phyloP scores from a whole-genome alignment of 2,888 invertebrate genomes.

The Lochmaea capreae region DNA sequence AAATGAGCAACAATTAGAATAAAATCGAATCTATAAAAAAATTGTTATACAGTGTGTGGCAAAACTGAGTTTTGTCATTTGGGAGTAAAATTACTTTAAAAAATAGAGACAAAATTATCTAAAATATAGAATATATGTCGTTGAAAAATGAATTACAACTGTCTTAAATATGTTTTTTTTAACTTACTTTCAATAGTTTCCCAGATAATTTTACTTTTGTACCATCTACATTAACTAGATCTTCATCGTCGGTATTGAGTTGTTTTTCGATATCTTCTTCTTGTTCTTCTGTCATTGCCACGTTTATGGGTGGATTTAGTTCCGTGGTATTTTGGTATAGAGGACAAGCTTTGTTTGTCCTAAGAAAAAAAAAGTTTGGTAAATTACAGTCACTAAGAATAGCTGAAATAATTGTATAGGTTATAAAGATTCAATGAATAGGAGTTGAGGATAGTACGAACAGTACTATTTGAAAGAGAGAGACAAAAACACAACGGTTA shows the following conservation, averaged over 20 bases:
- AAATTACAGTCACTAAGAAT: neutral
- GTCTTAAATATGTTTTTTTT: too few species aligned
- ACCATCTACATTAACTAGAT: slow-evolving; percentile 92
- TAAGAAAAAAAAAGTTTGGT: slow-evolving; percentile 38
- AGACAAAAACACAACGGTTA: too few species aligned
- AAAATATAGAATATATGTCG: too few species aligned
- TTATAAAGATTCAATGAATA: too few species aligned
- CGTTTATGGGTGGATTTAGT: slow-evolving; percentile 69
- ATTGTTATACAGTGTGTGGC: neutral
- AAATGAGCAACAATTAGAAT: slow-evolving; percentile 4
- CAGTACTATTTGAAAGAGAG: too few species aligned
- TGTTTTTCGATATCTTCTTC: slow-evolving; percentile 84
- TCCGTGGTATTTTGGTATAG: slow-evolving; percentile 81
- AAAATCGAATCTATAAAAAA: slow-evolving; percentile 22
- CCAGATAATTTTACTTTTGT: slow-evolving; percentile 93
- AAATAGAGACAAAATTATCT: too few species aligned
- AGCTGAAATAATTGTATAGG: too few species aligned
- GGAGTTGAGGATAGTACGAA: too few species aligned
- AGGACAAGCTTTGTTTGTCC: slow-evolving; percentile 98
- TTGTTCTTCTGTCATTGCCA: slow-evolving; percentile 83
- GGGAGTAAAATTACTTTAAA: too few species aligned
- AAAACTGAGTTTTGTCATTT: too few species aligned
- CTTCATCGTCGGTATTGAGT: slow-evolving; percentile 83
- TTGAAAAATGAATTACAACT: too few species aligned
- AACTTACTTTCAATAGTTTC: slow-evolving; percentile 81